Conservation (phyloP, 2,113 vertebrate species). For the Helogale parvula region DNA sequence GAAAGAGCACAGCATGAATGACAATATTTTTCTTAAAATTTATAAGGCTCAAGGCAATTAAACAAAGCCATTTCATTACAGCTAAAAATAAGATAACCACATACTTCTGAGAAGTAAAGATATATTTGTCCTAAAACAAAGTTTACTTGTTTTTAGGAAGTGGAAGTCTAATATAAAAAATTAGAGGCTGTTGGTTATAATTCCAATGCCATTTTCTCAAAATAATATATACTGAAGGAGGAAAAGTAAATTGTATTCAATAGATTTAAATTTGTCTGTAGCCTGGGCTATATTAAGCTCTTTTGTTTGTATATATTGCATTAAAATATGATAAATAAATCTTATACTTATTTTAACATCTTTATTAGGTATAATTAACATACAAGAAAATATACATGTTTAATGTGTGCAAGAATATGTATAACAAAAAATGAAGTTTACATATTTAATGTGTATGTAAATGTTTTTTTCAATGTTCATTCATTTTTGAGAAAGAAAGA, state of each 20-base stretch:
- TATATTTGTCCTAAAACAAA: neutral
- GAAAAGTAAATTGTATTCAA: neutral
- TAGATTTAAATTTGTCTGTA: neutral
- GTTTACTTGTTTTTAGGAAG: neutral
- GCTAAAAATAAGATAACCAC: neutral
- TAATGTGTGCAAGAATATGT: neutral
- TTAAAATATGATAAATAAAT: neutral
- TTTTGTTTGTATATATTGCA: neutral
- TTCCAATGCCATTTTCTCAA: neutral
- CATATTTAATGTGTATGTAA: neutral
- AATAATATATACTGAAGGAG: neutral
- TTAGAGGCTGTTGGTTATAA: neutral
- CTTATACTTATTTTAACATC: neutral
- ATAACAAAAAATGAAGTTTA: neutral
- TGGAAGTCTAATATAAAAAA: neutral
- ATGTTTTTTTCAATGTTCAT: no score
- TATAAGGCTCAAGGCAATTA: neutral
- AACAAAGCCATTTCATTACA: neutral
- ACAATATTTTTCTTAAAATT: conserved; percentile 54
- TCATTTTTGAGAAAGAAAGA: no score
- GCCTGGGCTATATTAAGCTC: neutral
- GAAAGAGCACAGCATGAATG: neutral
- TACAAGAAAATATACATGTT: neutral
- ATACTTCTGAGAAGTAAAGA: neutral
- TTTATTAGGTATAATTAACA: neutral